phyloP scores from a whole-genome alignment of 2,797 vertebrate species.

The Pipistrellus kuhlii region DNA sequence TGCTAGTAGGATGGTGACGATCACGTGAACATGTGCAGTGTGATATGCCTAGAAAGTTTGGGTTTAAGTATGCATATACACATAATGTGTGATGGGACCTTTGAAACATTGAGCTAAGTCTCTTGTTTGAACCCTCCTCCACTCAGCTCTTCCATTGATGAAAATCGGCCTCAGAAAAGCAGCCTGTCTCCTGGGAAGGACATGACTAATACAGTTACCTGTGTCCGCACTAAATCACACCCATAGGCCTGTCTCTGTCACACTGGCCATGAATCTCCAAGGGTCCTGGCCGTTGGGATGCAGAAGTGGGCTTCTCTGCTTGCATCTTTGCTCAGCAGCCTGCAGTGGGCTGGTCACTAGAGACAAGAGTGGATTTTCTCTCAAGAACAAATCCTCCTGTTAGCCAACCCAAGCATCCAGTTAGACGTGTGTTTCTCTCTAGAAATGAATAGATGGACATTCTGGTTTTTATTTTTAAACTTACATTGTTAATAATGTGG shows the following conservation, averaged over 20 bases:
- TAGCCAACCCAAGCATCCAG: fast-evolving
- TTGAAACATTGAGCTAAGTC: not conserved
- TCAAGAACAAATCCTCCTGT: not conserved
- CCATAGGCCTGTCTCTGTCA: not conserved
- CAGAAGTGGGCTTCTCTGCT: not conserved
- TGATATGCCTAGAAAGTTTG: not conserved
- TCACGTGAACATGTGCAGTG: not conserved
- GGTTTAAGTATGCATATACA: not conserved
- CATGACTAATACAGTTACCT: not conserved
- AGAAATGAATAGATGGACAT: not conserved
- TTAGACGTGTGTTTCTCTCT: not conserved
- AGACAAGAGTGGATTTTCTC: not conserved
- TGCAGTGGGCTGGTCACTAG: not conserved
- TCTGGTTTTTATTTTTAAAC: conserved; percentile 11
- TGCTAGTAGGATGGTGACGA: fast-evolving
- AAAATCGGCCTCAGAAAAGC: not conserved
- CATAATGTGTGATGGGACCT: not conserved
- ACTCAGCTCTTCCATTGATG: conserved; percentile 52
- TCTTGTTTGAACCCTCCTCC: conserved; percentile 7
- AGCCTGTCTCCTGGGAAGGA: conserved; percentile 20
- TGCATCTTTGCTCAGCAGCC: not conserved
- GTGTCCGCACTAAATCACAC: not conserved
- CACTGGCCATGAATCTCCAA: not conserved
- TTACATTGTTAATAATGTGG: not conserved
- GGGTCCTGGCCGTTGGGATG: not conserved